phyloP scores from a whole-genome alignment of 2,888 invertebrate species.

The Stictocephala bisonia region DNA sequence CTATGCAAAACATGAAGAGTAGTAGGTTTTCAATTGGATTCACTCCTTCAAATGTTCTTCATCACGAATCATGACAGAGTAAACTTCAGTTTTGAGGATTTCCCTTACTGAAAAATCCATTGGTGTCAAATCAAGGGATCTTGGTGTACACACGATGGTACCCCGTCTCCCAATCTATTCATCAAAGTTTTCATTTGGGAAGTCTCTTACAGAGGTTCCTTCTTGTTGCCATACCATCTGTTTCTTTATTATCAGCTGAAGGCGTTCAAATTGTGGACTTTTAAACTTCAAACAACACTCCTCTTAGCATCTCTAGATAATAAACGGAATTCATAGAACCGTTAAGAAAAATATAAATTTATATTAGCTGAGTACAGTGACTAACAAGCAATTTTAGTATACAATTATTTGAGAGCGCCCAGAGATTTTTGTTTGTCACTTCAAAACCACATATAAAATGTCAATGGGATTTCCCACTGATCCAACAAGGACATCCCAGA shows the following conservation, averaged over 20 bases:
- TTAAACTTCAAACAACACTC: slow-evolving; percentile 23
- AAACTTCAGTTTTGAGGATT: slow-evolving; percentile 13
- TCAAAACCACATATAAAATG: too few species aligned
- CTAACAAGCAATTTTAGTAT: too few species aligned
- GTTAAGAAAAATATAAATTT: not conserved
- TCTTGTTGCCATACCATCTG: slow-evolving; percentile 34
- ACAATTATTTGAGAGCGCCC: too few species aligned
- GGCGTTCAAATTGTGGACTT: slow-evolving; percentile 7
- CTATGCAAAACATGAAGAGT: too few species aligned
- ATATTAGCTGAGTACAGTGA: too few species aligned
- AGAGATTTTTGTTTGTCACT: too few species aligned
- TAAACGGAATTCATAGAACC: not conserved
- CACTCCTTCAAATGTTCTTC: too few species aligned
- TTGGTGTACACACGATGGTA: slow-evolving; percentile 10
- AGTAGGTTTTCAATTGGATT: too few species aligned
- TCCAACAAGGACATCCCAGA: too few species aligned
- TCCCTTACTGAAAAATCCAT: slow-evolving; percentile 41
- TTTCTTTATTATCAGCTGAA: slow-evolving; percentile 22
- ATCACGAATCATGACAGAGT: not conserved
- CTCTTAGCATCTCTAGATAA: slow-evolving; percentile 27
- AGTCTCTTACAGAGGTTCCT: slow-evolving; percentile 25
- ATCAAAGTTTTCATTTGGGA: slow-evolving; percentile 34
- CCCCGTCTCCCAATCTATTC: slow-evolving; percentile 27
- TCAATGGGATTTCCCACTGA: too few species aligned
- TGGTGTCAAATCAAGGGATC: slow-evolving; percentile 25